Conservation (phyloP, 2,797 vertebrate genomes). For the Rhodeus uyekii region DNA sequence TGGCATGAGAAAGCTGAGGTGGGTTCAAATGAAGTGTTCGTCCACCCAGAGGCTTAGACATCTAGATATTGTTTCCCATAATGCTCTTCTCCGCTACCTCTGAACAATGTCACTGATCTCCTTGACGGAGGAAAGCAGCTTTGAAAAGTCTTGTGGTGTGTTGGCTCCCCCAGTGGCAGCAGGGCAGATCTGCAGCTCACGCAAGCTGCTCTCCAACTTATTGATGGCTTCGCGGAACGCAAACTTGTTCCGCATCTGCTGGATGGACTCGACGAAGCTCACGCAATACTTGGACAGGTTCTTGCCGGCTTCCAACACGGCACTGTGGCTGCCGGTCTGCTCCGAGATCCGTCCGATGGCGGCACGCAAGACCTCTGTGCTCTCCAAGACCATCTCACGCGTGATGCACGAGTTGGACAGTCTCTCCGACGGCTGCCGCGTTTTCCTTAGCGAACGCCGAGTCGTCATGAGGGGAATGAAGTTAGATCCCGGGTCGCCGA, state of each 20-base stretch:
- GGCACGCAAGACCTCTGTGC: constrained; percentile 84
- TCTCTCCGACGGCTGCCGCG: constrained; percentile 87
- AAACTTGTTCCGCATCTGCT: constrained; percentile 99
- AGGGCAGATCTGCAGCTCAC: constrained; percentile 96
- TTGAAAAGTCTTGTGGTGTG: constrained; percentile 93
- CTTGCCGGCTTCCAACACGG: constrained; percentile 95
- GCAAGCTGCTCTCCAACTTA: constrained; percentile 92
- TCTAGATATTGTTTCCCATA: too few species aligned
- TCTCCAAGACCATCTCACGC: constrained; percentile 88
- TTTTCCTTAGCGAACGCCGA: constrained; percentile 92
- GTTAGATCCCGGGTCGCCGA: constrained; percentile 54
- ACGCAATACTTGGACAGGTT: constrained; percentile 94
- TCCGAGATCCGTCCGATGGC: constrained; percentile 92
- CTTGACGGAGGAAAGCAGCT: constrained; percentile 93
- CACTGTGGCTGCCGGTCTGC: constrained; percentile 93
- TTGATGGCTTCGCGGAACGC: constrained; percentile 98
- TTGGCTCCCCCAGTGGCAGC: constrained; percentile 83
- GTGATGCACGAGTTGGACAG: constrained; percentile 88
- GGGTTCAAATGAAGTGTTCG: neutral
- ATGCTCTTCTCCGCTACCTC: constrained; percentile 85
- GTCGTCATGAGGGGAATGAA: constrained; percentile 92
- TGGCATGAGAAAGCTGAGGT: constrained; percentile 27
- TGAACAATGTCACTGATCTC: constrained; percentile 98
- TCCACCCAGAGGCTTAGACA: constrained; percentile 11
- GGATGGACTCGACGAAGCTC: constrained; percentile 97